Evolutionary conservation across 2,113 vertebrate species (phyloP), one percentile per base, ranked within the genome.

Genomic region (Dermatemys mawii): DNA sequence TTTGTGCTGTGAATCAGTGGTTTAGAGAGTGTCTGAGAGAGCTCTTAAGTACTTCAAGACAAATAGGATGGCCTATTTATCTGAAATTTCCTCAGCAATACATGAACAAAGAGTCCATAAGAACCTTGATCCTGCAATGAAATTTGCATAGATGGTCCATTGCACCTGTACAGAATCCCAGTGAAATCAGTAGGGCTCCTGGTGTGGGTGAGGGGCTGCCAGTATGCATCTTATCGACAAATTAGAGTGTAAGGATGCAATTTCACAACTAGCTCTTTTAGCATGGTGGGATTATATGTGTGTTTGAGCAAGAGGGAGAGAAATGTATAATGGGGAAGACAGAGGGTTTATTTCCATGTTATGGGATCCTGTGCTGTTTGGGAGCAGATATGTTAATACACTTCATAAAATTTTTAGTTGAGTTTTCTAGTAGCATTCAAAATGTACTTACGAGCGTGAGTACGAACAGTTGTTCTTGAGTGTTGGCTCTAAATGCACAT

Each of bases 271-370:
- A 35, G 29, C 13, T 35, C 24, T 55, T 55, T 11, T 55, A 55
- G 54, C 54, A 55, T 55, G 24, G 54, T 55, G 22, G 54, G 54
- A 55, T 55, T 55, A 55, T 55, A 11, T 11, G 24, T 55, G 54
- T 55, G 54, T 55, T 22, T 55, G 54, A 55, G 24, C 24, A 1
- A 26, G 54, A 26, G 8, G 54, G 9, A 55, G 54, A 55, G 54
- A 55, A 55, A 55, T 26, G 54, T 55, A 26, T 55, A 55, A 55
- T 55, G 24, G 6, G 29, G 12, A 70, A 63, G 13, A 50, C 14
- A 2, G 27, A 4, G 0, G 1, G 53, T 10, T 80, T 1, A 49
- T 60, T 92, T 82, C 17, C 1, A 0, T 3, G 5, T 54, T 80
- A 67, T 38, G 26, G 32, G 24, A 21, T 48, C 38, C 8, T 13